These are phyloP conservation scores for Thalpophila matura DNA, from an alignment of 2,888 invertebrate species.

Conservation along the genomic window DNA sequence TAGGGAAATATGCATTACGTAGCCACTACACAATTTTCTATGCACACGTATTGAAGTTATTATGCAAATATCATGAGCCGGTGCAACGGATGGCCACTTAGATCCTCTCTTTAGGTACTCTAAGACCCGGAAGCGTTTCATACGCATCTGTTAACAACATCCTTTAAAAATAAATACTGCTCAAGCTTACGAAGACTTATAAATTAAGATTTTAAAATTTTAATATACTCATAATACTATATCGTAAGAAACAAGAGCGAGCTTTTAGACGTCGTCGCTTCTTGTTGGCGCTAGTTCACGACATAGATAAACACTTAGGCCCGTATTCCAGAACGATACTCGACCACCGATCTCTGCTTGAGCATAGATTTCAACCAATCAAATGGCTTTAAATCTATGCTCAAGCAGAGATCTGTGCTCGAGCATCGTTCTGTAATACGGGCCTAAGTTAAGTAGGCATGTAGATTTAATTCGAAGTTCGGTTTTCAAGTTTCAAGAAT, in stretches of 20 bases:
- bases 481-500: too few species aligned
- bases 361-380: too few species aligned
- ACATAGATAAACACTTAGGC: too few species aligned
- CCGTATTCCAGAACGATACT: too few species aligned
- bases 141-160: constrained; percentile 8
- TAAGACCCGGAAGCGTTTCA: constrained; percentile 15
- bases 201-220: neutral
- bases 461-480: too few species aligned
- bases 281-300: too few species aligned
- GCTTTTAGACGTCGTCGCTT: neutral
- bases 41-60: constrained; percentile 66
- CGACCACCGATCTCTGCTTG: too few species aligned
- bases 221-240: constrained; percentile 21
- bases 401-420: too few species aligned
- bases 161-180: constrained; percentile 16
- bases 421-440: too few species aligned
- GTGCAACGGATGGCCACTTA: constrained; percentile 50
- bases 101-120: constrained; percentile 48
- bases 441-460: too few species aligned
- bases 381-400: too few species aligned
- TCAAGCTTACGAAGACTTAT: constrained; percentile 12
- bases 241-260: neutral
- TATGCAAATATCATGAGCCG: constrained; percentile 59
- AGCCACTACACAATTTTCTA: constrained; percentile 10
- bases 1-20: constrained; percentile 1